These are phyloP conservation scores for Neuroterus valhalla DNA, from an alignment of 1,140 invertebrate species.

Conservation along the genomic window DNA sequence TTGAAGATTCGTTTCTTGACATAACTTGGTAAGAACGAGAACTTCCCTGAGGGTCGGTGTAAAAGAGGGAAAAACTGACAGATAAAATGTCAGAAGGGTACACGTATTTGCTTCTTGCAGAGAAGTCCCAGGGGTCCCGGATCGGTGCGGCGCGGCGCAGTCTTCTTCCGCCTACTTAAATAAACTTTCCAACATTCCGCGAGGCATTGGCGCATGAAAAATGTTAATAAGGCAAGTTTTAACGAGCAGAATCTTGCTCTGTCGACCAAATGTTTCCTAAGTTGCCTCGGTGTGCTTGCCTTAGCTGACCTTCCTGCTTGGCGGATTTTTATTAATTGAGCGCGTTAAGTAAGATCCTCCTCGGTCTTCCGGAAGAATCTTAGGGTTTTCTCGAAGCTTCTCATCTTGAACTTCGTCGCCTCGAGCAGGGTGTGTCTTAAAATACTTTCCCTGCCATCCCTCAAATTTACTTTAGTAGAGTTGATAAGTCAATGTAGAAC, in stretches of 20 bases:
- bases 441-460: not conserved
- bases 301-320: conserved; percentile 44
- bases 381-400: conserved; percentile 10
- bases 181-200: conserved; percentile 65
- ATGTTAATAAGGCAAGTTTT: conserved; percentile 74
- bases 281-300: conserved; percentile 23
- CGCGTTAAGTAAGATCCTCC: conserved; percentile 29
- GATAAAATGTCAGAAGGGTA: conserved; percentile 52
- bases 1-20: conserved; percentile 54
- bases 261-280: conserved; percentile 35
- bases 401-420: conserved; percentile 20
- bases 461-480: conserved; percentile 1
- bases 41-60: conserved; percentile 42
- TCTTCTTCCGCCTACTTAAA: conserved; percentile 57
- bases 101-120: conserved; percentile 45
- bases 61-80: conserved; percentile 52
- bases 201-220: conserved; percentile 70
- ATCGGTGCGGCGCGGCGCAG: conserved; percentile 37
- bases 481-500: conserved; percentile 16
- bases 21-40: conserved; percentile 44
- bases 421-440: not conserved
- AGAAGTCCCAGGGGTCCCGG: conserved; percentile 35
- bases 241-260: conserved; percentile 62
- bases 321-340: conserved; percentile 59
- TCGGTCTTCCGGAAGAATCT: not conserved